Evolutionary conservation across 2,888 invertebrate genomes (phyloP).

Genomic region (Habroteleia sp.): DNA sequence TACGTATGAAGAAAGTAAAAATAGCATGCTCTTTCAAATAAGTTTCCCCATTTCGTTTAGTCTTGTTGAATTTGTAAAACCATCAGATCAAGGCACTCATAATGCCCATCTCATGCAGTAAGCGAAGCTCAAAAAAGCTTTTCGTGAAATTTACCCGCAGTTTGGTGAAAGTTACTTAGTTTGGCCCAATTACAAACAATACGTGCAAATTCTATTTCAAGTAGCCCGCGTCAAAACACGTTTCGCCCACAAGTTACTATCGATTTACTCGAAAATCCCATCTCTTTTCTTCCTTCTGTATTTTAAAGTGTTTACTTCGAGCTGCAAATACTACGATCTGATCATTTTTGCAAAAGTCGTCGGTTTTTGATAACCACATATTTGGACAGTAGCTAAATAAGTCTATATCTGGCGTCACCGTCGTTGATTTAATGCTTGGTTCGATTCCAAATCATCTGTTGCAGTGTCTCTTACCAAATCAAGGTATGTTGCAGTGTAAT

Average conservation of each 20-base stretch:
- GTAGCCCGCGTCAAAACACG: conserved; percentile 18
- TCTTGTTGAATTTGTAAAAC: conserved; percentile 1
- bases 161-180: conserved; percentile 9
- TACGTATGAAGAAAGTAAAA: too few relatives aligned
- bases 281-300: neutral
- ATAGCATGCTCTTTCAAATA: too few relatives aligned
- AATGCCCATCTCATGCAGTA: conserved; percentile 3
- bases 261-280: neutral
- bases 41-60: neutral
- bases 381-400: neutral
- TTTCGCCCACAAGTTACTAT: conserved; percentile 23
- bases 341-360: conserved; percentile 9
- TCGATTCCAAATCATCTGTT: conserved; percentile 46
- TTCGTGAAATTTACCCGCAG: conserved; percentile 8
- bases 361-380: neutral
- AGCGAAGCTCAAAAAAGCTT: conserved; percentile 8
- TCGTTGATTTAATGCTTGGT: conserved; percentile 44
- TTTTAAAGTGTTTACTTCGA: neutral
- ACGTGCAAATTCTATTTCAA: conserved; percentile 26
- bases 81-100: neutral
- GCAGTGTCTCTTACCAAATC: too few relatives aligned
- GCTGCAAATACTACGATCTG: conserved; percentile 6
- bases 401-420: conserved; percentile 10
- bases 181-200: conserved; percentile 40
- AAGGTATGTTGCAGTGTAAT: conserved; percentile 25